Base-by-base conservation (phyloP, 2,797 vertebrate genomes). In the Bradypodion ventrale region DNA sequence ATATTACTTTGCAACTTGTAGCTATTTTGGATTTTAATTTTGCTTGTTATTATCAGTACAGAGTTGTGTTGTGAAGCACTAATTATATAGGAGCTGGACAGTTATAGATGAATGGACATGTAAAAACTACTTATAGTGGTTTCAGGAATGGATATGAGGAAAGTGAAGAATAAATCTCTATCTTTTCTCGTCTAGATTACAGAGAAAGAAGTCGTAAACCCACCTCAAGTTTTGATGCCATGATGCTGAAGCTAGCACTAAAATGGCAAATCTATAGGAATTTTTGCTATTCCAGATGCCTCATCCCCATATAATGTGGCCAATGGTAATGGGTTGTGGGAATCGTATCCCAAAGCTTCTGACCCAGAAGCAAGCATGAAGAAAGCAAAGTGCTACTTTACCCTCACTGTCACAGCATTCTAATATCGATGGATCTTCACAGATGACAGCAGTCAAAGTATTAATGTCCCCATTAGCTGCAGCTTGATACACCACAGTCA, bases 341-440 rank as follows among this genome's bases (percentile, higher is more conserved):
- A 52, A 52, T 15, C 16, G 49, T 52, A 52, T 52, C 49, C 16
- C 49, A 52, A 52, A 52, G 21, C 19, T 15, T 19, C 52, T 56
- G 52, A 56, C 15, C 13, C 56, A 56, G 52, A 56, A 87, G 49
- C 15, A 82, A 62, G 12, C 56, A 60, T 82, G 65, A 92, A 82
- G 1, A 80, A 83, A 7, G 6, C 69, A 0, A 35, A 69, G 32
- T 46, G 25, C 75, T 32, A 15, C 12, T 90, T 95, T 95, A 97
- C 97, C 97, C 92, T 98, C 97, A 2, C 94, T 92, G 87, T 98
- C 97, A 5, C 97, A 97, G 91, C 96, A 97, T 91, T 98, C 97
- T 84, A 98, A 92, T 90, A 98, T 97, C 81, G 97, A 97, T 37
- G 97, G 97, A 89, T 98, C 97, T 91, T 98, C 97, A 40, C 96